These are phyloP conservation scores for Tenodera sinensis DNA, from an alignment of 2,888 invertebrate genomes.

Conservation along the genomic window DNA sequence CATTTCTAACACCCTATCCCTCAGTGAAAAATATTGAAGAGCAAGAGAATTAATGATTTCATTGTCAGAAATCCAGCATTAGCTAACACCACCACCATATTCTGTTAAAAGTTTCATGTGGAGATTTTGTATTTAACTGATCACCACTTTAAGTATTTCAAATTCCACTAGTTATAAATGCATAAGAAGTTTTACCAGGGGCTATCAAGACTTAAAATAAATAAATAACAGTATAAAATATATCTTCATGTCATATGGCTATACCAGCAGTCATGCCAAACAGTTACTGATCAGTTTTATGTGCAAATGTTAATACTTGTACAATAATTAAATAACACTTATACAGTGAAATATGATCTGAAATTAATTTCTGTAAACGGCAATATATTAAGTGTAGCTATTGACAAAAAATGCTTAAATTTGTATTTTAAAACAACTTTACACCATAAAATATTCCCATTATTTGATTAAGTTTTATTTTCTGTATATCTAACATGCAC, in stretches of 20 bases:
- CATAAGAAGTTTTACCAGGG: neutral
- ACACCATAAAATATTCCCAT: neutral
- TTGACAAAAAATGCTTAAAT: neutral
- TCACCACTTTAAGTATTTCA: neutral
- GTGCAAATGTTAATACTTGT: neutral
- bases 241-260: neutral
- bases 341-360: neutral
- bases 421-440: neutral
- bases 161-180: neutral
- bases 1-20: no score
- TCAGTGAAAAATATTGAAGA: no score
- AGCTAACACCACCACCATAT: no score
- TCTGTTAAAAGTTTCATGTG: no score
- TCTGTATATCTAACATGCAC: neutral
- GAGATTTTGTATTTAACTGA: no score
- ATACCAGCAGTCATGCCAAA: neutral
- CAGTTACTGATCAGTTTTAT: neutral
- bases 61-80: no score
- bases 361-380: neutral
- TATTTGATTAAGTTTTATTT: neutral
- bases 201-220: neutral
- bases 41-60: no score
- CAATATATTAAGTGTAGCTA: neutral
- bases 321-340: neutral
- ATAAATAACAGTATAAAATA: neutral